These are phyloP conservation scores for Gibbula magus DNA, from an alignment of 2,888 invertebrate species.

Conservation along the genomic window DNA sequence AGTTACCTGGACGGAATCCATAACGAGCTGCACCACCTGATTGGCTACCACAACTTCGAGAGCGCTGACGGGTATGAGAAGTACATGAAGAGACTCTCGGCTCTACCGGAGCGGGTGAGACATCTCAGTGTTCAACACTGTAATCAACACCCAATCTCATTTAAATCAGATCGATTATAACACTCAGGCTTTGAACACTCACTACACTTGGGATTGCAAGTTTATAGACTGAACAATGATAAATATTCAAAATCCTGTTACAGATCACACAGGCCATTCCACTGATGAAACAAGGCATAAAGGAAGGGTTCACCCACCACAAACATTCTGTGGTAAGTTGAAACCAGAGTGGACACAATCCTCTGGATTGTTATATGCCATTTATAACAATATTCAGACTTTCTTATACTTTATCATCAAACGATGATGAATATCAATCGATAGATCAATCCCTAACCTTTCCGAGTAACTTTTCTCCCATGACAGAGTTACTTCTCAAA, in stretches of 20 bases:
- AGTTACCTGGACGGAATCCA: slow-evolving; percentile 63
- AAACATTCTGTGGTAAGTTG: slow-evolving; percentile 33
- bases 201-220: too few relatives aligned
- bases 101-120: slow-evolving; percentile 9
- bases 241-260: too few relatives aligned
- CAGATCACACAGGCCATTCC: slow-evolving; percentile 15
- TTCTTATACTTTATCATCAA: too few relatives aligned
- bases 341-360: background rate
- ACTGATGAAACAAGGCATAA: slow-evolving; percentile 28
- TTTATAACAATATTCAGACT: too few relatives aligned
- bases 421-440: too few relatives aligned
- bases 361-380: background rate
- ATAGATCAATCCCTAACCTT: too few relatives aligned
- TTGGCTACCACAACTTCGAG: slow-evolving; percentile 55
- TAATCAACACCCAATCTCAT: too few relatives aligned
- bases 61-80: slow-evolving; percentile 54
- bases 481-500: too few relatives aligned
- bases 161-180: too few relatives aligned
- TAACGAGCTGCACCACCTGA: slow-evolving; percentile 53
- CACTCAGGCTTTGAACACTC: too few relatives aligned
- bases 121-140: background rate
- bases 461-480: too few relatives aligned
- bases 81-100: slow-evolving; percentile 46
- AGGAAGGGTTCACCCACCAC: slow-evolving; percentile 37
- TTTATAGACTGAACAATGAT: too few relatives aligned